A percentile compares a stretch with the other conserved stretches of the same genome.
These are phyloP conservation scores for Sinella curviseta DNA, from an alignment of 1,140 invertebrate genomes.

Conservation along the genomic window DNA sequence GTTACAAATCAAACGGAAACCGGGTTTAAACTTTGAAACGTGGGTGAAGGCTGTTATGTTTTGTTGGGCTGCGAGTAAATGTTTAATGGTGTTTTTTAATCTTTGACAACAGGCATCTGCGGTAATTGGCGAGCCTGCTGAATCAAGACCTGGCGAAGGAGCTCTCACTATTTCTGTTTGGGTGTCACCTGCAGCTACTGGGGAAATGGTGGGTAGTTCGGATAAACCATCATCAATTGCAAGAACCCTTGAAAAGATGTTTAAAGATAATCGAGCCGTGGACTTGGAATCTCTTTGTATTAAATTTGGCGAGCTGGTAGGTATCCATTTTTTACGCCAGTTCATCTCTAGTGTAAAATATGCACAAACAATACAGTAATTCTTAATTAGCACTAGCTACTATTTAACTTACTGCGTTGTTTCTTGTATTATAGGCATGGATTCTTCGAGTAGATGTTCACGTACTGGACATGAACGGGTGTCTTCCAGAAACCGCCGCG, in stretches of 20 bases:
- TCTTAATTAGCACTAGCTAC: not conserved
- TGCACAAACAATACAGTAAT: not conserved
- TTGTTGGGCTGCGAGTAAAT: no score
- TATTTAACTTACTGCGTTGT: not conserved
- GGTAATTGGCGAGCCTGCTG: constrained; percentile 45
- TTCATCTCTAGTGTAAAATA: no score
- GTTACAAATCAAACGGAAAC: not conserved
- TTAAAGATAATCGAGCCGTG: constrained; percentile 46
- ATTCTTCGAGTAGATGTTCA: constrained; percentile 47
- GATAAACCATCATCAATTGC: constrained; percentile 44
- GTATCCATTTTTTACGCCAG: not conserved
- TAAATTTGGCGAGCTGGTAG: constrained; percentile 48
- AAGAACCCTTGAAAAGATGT: constrained; percentile 40
- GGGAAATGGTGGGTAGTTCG: constrained; percentile 45
- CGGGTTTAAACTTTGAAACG: not conserved
- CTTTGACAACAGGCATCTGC: constrained; percentile 36
- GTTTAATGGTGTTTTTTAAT: not conserved
- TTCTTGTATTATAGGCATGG: constrained; percentile 39
- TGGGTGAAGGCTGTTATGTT: not conserved
- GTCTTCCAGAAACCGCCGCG: constrained; percentile 42
- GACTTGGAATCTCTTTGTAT: constrained; percentile 48
- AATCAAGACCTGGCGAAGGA: constrained; percentile 47
- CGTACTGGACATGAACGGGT: constrained; percentile 48
- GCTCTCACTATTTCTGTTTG: constrained; percentile 45
- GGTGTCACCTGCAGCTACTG: constrained; percentile 48